Conservation (phyloP, 2,888 invertebrate species). For the Agrotis segetum region DNA sequence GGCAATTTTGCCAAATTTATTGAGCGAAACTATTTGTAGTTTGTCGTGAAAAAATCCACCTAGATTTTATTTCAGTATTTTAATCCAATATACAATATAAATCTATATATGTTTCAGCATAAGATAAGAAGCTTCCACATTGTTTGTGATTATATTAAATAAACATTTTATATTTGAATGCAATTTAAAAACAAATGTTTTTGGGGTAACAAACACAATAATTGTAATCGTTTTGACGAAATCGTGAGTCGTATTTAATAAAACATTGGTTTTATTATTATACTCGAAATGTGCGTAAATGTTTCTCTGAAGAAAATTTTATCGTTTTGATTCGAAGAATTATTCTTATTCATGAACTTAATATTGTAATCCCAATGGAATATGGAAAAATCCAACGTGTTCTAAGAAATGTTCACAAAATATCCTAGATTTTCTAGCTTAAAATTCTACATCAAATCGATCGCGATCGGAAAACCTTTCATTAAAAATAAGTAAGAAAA, state of each 20-base stretch:
- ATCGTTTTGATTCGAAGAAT: background rate
- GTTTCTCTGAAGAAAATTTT: background rate
- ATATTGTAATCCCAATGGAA: background rate
- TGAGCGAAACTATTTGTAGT: constrained; percentile 29
- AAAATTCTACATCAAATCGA: background rate
- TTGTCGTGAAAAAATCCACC: constrained; percentile 13
- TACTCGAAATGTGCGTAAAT: background rate
- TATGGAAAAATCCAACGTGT: too few species aligned
- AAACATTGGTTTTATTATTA: background rate
- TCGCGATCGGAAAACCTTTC: background rate
- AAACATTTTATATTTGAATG: too few species aligned
- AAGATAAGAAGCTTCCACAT: background rate
- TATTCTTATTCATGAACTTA: background rate
- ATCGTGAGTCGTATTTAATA: background rate
- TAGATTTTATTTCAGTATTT: constrained; percentile 11
- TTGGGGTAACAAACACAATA: background rate
- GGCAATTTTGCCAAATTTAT: constrained; percentile 56
- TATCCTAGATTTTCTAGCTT: background rate
- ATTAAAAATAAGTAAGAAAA: background rate
- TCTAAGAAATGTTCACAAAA: background rate
- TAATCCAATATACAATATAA: too few species aligned
- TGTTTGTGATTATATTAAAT: too few species aligned
- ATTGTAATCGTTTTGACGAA: background rate
- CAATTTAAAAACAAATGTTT: too few species aligned
- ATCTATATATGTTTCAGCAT: background rate